Conservation (phyloP, 2,113 vertebrate genomes). For the Ranitomeya variabilis region DNA sequence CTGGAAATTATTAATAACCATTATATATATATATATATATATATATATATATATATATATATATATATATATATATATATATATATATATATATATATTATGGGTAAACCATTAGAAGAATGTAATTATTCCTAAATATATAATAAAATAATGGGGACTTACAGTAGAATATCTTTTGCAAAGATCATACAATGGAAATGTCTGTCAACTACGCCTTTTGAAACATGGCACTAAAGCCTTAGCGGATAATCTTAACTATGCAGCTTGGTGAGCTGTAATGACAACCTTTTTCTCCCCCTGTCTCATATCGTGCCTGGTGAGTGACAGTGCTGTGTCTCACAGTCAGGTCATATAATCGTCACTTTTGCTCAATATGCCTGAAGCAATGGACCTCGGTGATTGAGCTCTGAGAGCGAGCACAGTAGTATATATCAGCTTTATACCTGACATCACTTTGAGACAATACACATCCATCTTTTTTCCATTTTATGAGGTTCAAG, state of each 20-base stretch:
- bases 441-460: slow-evolving; percentile 42
- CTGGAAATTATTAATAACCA: not conserved
- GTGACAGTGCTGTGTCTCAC: slow-evolving; percentile 49
- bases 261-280: slow-evolving; percentile 42
- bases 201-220: slow-evolving; percentile 24
- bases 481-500: slow-evolving; percentile 40
- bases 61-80: not conserved
- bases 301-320: slow-evolving; percentile 32
- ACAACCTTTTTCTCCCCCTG: slow-evolving; percentile 40
- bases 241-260: slow-evolving; percentile 21
- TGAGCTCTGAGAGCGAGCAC: slow-evolving; percentile 32
- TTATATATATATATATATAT: not conserved
- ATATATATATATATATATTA: not conserved
- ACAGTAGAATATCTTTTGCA: slow-evolving; percentile 10
- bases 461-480: slow-evolving; percentile 43
- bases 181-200: slow-evolving; percentile 26
- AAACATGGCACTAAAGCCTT: slow-evolving; percentile 32
- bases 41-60: not conserved
- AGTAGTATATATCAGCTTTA: slow-evolving; percentile 45
- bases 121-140: not conserved
- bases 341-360: slow-evolving; percentile 55
- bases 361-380: slow-evolving; percentile 42
- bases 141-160: not conserved
- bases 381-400: slow-evolving; percentile 47
- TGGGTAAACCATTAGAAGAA: not conserved